Evolutionary conservation across 2,888 invertebrate genomes (phyloP).

Genomic region (Limnephilus rhombicus): DNA sequence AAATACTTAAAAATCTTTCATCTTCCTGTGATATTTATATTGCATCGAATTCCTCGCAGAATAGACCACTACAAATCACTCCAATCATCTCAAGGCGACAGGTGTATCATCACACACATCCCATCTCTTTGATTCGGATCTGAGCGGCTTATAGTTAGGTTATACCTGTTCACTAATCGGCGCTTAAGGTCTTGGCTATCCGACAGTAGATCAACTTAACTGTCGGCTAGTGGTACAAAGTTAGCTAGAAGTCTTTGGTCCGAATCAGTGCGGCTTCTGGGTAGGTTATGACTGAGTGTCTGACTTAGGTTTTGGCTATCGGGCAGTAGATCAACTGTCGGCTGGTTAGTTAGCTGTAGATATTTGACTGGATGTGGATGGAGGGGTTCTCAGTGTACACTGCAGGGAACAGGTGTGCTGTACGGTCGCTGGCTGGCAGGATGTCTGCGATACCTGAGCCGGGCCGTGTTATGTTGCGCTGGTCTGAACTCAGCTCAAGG

Average conservation of each 20-base stretch:
- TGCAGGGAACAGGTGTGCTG: conserved; percentile 30
- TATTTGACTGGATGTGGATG: neutral
- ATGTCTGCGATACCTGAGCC: conserved; percentile 47
- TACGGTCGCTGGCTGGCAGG: neutral
- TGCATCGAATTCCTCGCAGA: neutral
- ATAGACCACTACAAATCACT: neutral
- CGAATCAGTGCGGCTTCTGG: neutral
- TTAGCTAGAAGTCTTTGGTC: neutral
- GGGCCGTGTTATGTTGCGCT: neutral
- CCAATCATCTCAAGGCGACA: neutral
- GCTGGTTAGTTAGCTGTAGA: neutral
- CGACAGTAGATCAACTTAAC: neutral
- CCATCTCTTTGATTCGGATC: neutral
- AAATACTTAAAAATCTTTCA: too few relatives aligned
- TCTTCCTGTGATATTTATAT: too few relatives aligned
- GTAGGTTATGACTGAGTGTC: neutral
- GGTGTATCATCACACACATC: neutral
- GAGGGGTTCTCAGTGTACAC: neutral
- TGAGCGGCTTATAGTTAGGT: neutral
- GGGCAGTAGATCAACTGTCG: neutral
- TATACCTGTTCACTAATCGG: neutral
- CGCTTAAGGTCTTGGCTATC: neutral
- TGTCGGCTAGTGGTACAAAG: neutral
- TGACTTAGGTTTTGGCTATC: neutral
- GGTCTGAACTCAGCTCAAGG: neutral